Evolutionary conservation across 2,888 invertebrate species (phyloP), one percentile per base, ranked within the genome.

Genomic region (Drosophila longiperda): DNA sequence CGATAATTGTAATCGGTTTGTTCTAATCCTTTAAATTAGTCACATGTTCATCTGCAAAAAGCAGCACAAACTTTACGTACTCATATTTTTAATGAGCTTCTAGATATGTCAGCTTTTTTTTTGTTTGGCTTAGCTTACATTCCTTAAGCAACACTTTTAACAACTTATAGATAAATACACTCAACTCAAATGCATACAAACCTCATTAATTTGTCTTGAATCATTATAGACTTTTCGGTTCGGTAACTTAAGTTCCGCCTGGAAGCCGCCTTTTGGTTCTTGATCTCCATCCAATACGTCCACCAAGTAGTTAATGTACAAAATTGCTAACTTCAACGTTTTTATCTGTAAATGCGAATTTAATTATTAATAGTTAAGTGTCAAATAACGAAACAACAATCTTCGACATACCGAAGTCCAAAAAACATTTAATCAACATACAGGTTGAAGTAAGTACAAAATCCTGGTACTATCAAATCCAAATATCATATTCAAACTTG

Each of bases 271-370:
- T 0, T 96, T 96, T 0, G 97, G 96, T 78, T 96, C 96, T 55
- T 96, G 97, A 89, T 98, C 97, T 65, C 97, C 97, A 91, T 97
- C 96, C 82, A 99, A 93, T 1, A 98, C 97, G 79, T 97, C 96
- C 94, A 98, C 97, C 65, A 99, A 94, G 93, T 98, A 98, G 7
- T 97, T 96, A 84, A 98, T 98, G 93, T 98, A 98, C 0, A 97
- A 96, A 0, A 98, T 99, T 0, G 99, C 99, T 87, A 99, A 94
- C 71, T 98, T 95, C 34, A 99, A 94, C 0, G 99, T 99, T 94
- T 99, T 99, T 84, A 99, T 99, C 95, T 98, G 95, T 67, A 67
- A 94, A 94, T 67, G 7, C 11, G n/a, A 8, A 2, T 29, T 26
- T 3, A 74, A 70, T 66, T 29, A 49, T 33, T 3, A n/a, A 49